Base-by-base conservation (phyloP, 2,797 vertebrate species). In the Nothura maculosa region DNA sequence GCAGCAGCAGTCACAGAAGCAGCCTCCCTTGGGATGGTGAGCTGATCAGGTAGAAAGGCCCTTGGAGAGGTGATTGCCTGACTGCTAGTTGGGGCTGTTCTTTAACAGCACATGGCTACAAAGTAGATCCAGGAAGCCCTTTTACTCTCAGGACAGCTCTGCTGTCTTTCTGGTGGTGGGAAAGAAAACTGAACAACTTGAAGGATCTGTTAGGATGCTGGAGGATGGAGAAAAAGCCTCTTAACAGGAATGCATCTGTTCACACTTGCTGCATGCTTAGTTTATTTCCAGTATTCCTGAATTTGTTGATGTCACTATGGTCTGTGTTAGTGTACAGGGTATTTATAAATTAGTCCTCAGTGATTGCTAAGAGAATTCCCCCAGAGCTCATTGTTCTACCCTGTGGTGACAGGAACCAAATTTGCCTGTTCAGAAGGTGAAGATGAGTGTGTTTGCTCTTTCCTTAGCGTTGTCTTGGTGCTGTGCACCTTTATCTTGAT, bases 21-120 rank as follows among this genome's bases (percentile, higher is more conserved):
- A n/a, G 13, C 38, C 38, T 79, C 12, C 0, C 0, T 0, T 22
- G 57, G 45, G 22, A 3, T 30, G n/a, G 32, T 7, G 45, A 73
- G 45, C 45, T 87, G 60, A 4, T 17, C 0, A 9, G 62, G 74
- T 48, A 50, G 52, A 21, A 20, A 12, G 55, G 60, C 20, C 4
- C 36, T 18, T 4, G 21, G 27, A 64, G 57, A n/a, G 57, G 28
- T 60, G 43, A 28, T 64, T 2, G 1, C 30, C 21, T 40, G 45
- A 1, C n/a, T 66, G 52, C 30, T 72, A 45, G 15, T 5, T 40
- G 32, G n/a, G 34, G 43, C 60, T 7, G 12, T 22, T 70, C 15
- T 22, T 54, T 38, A 34, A 1, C 25, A 74, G 16, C 27, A 38
- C 5, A 36, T 9, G 47, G 36, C 55, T 82, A 36, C 30, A 38